Evolutionary conservation across 2,888 invertebrate species (phyloP).

Genomic region (Lasioglossum marginatum): DNA sequence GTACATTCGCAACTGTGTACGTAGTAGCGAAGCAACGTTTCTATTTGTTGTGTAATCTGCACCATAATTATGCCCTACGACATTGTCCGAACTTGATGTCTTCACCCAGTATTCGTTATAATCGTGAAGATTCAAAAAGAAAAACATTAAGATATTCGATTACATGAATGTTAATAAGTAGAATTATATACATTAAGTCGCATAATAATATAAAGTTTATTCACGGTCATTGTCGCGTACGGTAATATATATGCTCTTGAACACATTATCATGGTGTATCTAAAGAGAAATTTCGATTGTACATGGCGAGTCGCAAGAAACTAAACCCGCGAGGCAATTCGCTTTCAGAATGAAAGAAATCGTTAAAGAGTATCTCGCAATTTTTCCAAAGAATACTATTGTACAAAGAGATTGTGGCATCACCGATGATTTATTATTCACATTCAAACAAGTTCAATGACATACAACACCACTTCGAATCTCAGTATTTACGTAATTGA

Average conservation of each 20-base stretch:
- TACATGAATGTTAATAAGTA: constrained; percentile 52
- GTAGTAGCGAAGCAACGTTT: constrained; percentile 32
- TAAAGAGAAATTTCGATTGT: constrained; percentile 16
- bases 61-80: constrained; percentile 21
- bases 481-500: neutral
- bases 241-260: constrained; percentile 20
- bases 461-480: neutral
- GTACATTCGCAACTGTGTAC: constrained; percentile 45
- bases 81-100: constrained; percentile 26
- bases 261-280: neutral
- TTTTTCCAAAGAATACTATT: neutral
- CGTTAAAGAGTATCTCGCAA: neutral
- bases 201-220: constrained; percentile 45
- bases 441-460: neutral
- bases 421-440: neutral
- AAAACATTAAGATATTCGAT: constrained; percentile 1
- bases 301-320: neutral
- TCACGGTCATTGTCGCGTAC: constrained; percentile 24
- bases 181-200: constrained; percentile 28
- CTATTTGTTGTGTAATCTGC: constrained; percentile 28
- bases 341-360: neutral
- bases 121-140: constrained; percentile 18
- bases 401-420: neutral
- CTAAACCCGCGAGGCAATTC: neutral
- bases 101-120: constrained; percentile 33